Evolutionary conservation across 2,888 invertebrate species (phyloP), one percentile per base, ranked within the genome.

Genomic region (Balanococcus diminutus): DNA sequence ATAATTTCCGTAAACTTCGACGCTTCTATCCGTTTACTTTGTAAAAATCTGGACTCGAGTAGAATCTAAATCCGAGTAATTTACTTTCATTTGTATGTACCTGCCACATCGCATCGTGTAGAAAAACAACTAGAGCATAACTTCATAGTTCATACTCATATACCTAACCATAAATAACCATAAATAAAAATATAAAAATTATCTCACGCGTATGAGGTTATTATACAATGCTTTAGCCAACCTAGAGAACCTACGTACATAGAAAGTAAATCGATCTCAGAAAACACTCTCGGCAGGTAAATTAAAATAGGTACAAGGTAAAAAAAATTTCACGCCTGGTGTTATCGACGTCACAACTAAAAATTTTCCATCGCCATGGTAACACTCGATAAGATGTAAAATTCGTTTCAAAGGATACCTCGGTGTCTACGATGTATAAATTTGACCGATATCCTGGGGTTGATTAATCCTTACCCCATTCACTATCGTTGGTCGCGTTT

Each of bases 301-400:
- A 56, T 56, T 56, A 56, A n/a, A 56, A 56, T 22, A 22, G 22
- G 9, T 56, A 22, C 56, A 1, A 8, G 56, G 19, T 56, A 22
- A 1, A 56, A 4, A 42, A 56, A 56, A 22, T 56, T 56, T 56
- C 11, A 4, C 56, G 14, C 67, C n/a, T n/a, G n/a, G 28, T 11
- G 28, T 67, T 28, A 3, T 28, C 5, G 2, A 67, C 67, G 67
- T 67, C 67, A 67, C 16, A 16, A 19, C 1, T 11, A 67, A 67
- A 79, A 79, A 6, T 79, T 79, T 79, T 36, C 36, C 75, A 79
- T 79, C 19, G 19, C 36, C 75, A 79, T 79, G 75, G 75, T n/a
- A 36, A 79, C 75, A 19, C n/a, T 32, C 16, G 36, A 36, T 31
- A 36, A 32, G 36, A 79, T 36, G 75, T 79, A 79, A 79, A 79